These are phyloP conservation scores for Mamestra configurata DNA, from an alignment of 1,140 invertebrate species.

Conservation along the genomic window DNA sequence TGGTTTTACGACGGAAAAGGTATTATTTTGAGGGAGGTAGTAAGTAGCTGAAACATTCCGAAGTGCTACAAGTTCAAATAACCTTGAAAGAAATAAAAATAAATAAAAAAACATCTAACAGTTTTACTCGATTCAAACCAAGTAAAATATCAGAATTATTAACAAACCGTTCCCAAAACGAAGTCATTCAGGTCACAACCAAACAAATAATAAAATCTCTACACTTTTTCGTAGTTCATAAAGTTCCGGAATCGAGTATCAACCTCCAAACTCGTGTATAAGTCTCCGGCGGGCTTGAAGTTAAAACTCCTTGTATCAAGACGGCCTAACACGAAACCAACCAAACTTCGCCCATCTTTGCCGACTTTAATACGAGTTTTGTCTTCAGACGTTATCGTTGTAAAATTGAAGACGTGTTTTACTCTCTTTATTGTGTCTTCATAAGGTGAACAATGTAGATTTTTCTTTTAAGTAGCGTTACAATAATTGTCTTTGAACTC, in stretches of 20 bases:
- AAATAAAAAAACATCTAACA: too few relatives aligned
- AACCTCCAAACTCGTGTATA: slow-evolving; percentile 46
- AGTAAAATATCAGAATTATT: not conserved
- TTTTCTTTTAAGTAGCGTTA: not conserved
- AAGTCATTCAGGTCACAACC: slow-evolving; percentile 33
- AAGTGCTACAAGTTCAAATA: too few relatives aligned
- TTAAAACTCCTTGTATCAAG: slow-evolving; percentile 66
- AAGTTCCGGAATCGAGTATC: slow-evolving; percentile 73
- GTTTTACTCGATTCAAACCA: too few relatives aligned
- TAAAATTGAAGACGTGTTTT: slow-evolving; percentile 67
- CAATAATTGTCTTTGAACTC: not conserved
- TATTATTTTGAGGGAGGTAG: too few relatives aligned
- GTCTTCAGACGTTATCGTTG: slow-evolving; percentile 69
- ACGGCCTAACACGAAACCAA: slow-evolving; percentile 62
- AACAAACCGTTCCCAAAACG: slow-evolving; percentile 1
- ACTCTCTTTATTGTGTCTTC: slow-evolving; percentile 50
- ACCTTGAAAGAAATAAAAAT: too few relatives aligned
- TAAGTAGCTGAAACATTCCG: too few relatives aligned
- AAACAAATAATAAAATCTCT: slow-evolving; percentile 53
- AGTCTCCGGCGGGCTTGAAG: slow-evolving; percentile 35
- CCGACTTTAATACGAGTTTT: slow-evolving; percentile 74
- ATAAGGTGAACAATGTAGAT: not conserved
- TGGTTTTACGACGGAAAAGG: too few relatives aligned
- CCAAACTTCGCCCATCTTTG: slow-evolving; percentile 63
- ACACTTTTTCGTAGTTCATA: slow-evolving; percentile 62